Base-by-base conservation (phyloP, 1,140 invertebrate species). In the Ostrea edulis region DNA sequence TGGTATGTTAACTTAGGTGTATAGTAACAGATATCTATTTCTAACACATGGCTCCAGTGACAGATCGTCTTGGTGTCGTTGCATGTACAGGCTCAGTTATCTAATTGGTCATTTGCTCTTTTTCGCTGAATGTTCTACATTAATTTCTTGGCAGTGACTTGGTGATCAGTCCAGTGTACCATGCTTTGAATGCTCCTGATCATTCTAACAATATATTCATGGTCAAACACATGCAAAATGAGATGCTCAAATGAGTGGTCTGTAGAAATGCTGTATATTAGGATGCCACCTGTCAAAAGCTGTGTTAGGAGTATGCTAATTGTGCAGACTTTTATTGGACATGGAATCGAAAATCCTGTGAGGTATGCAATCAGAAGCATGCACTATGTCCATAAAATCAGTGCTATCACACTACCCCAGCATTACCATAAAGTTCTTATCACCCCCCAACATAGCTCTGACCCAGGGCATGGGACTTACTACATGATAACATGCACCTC, bases 321-420 rank as follows among this genome's bases (percentile, higher is more conserved):
- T 77, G 68, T 77, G 25, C 68, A 77, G 68, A 77, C 68, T 77
- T 77, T 77, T 77, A 77, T 77, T 25, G 68, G 68, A 77, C 68
- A 77, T 77, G 68, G 68, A 77, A 77, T 77, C 14, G 68, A 77
- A 77, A 77, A 77, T 35, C 68, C 68, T 77, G 68, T 77, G 68
- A 77, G 68, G 68, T 77, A 14, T 77, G 68, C 68, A 77, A 35
- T 77, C 68, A 35, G 68, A 77, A 25, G 29, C 68, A 77, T 77
- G 68, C 68, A 77, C 22, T 35, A 77, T 2, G 68, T 14, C 68
- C 25, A 25, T 77, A 77, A 77, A 77, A 77, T 77, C 68, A 77
- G 22, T 35, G 68, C 68, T 77, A 77, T 77, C 68, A 35, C 68
- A 77, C 68, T 17, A 25, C 29, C 68, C 11, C 68, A 77, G 68